Evolutionary conservation across 2,888 invertebrate genomes (phyloP).

Genomic region (Arenicola marina): DNA sequence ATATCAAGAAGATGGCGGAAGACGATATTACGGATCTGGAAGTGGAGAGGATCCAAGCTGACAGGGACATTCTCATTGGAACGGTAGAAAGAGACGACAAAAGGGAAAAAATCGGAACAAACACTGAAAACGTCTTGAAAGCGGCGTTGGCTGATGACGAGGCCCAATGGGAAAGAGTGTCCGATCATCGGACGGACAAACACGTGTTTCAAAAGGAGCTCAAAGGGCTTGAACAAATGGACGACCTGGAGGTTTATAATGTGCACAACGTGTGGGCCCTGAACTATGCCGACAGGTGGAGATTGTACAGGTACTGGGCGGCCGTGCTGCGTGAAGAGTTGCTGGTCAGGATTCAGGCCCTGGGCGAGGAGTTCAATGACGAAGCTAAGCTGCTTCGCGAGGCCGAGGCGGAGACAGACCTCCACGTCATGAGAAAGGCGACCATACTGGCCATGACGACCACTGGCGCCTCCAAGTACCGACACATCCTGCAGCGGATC

Average conservation of each 20-base stretch:
- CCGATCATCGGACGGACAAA: background rate
- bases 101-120: too few relatives aligned
- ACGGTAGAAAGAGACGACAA: too few relatives aligned
- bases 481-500: conserved; percentile 47
- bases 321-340: background rate
- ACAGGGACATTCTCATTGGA: too few relatives aligned
- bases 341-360: background rate
- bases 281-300: conserved; percentile 59
- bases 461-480: conserved; percentile 52
- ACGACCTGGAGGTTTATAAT: conserved; percentile 33
- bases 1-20: too few relatives aligned
- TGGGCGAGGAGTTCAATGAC: background rate
- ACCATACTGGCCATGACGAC: conserved; percentile 56
- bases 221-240: conserved; percentile 32
- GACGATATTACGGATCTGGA: too few relatives aligned
- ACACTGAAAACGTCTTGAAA: too few relatives aligned
- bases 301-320: conserved; percentile 60
- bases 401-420: conserved; percentile 38
- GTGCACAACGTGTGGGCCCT: conserved; percentile 44
- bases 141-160: background rate
- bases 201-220: background rate
- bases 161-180: background rate
- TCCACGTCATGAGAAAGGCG: conserved; percentile 36
- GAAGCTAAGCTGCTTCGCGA: conserved; percentile 28
- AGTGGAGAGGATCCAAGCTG: too few relatives aligned